phyloP scores from a whole-genome alignment of 2,113 vertebrate genomes.

The Indicator indicator region DNA sequence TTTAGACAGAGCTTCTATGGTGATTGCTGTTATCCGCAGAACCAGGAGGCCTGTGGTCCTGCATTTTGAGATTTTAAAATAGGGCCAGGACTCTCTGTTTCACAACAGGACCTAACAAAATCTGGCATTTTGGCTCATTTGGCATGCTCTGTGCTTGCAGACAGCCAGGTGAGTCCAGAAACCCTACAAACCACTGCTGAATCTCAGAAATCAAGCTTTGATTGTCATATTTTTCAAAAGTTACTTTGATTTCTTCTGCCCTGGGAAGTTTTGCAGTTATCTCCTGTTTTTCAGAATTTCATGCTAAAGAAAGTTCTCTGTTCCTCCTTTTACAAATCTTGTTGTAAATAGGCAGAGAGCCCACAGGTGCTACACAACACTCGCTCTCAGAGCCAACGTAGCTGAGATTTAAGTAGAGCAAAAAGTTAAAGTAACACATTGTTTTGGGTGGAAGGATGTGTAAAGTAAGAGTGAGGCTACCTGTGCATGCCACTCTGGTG shows the following conservation, averaged over 20 bases:
- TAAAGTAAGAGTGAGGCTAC: not conserved
- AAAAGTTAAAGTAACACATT: not conserved
- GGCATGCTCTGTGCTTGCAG: accelerated
- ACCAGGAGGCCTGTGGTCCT: not conserved
- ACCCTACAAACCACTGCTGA: accelerated
- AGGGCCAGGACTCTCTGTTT: not conserved
- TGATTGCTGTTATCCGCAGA: not conserved
- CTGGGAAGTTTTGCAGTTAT: not conserved
- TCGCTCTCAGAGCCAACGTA: not conserved
- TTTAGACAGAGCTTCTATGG: not conserved
- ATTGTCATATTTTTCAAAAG: not conserved
- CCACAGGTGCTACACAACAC: not conserved
- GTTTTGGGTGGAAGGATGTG: not conserved
- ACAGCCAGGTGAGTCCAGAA: not conserved
- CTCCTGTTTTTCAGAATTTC: not conserved
- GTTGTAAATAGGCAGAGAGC: not conserved
- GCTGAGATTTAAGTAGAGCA: not conserved
- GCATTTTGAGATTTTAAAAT: accelerated
- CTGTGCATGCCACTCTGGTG: not conserved
- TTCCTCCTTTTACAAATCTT: not conserved
- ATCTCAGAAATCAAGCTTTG: not conserved
- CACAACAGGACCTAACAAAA: not conserved
- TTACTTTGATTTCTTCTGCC: not conserved
- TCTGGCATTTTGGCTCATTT: not conserved
- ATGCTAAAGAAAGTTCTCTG: not conserved